phyloP scores from a whole-genome alignment of 2,797 vertebrate species.

The Eidolon dupreanum region DNA sequence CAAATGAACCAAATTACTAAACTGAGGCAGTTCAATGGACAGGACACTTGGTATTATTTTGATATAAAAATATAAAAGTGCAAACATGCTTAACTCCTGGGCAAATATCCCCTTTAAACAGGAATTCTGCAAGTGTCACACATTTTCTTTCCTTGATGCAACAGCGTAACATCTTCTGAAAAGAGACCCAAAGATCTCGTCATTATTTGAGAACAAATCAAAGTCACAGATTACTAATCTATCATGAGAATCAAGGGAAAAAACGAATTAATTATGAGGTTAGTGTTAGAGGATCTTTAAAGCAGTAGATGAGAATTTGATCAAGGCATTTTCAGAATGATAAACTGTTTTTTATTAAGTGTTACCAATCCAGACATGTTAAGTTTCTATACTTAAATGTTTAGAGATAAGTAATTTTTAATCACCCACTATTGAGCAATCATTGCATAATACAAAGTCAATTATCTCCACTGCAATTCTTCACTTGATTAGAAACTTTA shows the following conservation, averaged over 20 bases:
- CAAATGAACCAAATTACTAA: neutral
- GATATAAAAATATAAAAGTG: neutral
- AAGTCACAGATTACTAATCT: neutral
- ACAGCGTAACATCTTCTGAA: neutral
- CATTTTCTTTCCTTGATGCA: neutral
- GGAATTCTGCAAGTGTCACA: neutral
- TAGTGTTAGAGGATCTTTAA: neutral
- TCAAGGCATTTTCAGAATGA: neutral
- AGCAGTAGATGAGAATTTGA: neutral
- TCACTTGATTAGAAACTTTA: conserved; percentile 30
- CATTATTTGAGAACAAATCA: neutral
- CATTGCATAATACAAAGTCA: conserved; percentile 20
- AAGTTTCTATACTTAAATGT: conserved; percentile 8
- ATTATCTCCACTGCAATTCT: conserved; percentile 5
- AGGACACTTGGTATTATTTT: neutral
- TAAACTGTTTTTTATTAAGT: conserved; percentile 28
- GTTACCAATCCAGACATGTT: neutral
- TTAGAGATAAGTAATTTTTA: conserved; percentile 33
- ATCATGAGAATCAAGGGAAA: neutral
- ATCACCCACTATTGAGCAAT: neutral
- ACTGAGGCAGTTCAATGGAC: neutral
- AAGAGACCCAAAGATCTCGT: neutral
- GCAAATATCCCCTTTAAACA: neutral
- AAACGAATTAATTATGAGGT: neutral
- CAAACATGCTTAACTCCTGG: conserved; percentile 16